Conservation (phyloP, 2,113 vertebrate species). For the Nycticryphes semicollaris region DNA sequence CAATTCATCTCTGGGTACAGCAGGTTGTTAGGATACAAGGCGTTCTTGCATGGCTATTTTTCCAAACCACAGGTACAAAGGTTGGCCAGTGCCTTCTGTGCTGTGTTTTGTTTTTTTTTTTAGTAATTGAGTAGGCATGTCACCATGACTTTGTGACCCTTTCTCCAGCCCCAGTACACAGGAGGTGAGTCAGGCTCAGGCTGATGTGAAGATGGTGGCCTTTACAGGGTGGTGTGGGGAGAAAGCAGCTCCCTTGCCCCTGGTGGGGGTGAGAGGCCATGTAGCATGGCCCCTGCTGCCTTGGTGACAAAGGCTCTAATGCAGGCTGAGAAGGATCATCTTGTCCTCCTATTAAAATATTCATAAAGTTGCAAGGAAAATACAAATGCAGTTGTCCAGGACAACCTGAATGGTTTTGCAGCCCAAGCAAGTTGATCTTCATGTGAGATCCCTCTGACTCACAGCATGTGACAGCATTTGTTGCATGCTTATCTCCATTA, state of each 20-base stretch:
- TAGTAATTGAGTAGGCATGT: not conserved
- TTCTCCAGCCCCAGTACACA: not conserved
- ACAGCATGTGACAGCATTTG: not conserved
- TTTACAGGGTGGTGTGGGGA: not conserved
- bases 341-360: not conserved
- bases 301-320: not conserved
- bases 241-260: fast-evolving
- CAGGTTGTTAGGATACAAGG: not conserved
- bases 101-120: not conserved
- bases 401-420: not conserved
- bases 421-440: not conserved
- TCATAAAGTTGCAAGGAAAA: not conserved
- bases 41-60: not conserved
- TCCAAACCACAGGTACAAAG: not conserved
- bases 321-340: not conserved
- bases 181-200: not conserved
- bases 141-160: not conserved
- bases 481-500: not conserved
- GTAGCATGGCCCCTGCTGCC: not conserved
- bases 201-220: not conserved
- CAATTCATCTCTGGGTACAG: not conserved
- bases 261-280: not conserved
- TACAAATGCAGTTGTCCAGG: not conserved
- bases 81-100: not conserved
- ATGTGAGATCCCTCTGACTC: not conserved